Evolutionary conservation across 2,113 vertebrate species (phyloP), one percentile per base, ranked within the genome.

Genomic region (Odocoileus virginianus): DNA sequence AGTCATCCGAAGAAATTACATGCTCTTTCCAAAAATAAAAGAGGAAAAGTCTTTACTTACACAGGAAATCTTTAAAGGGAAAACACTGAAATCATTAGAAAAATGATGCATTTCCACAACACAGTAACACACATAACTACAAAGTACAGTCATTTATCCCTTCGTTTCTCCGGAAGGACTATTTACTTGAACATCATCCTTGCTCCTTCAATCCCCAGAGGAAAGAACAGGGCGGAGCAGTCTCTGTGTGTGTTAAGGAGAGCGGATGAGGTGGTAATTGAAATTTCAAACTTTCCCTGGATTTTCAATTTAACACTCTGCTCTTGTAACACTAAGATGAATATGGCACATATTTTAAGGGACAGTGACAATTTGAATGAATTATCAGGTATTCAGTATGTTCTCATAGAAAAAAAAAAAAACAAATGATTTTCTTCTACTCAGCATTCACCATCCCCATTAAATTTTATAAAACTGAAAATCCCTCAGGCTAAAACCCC

Each of bases 391-490:
- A 8, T n/a, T 96, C 58, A 84, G 58, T 81, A 54, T 57, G 17
- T 82, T 97, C 74, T 60, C 40, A 87, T 0, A 88, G 55, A 21
- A 58, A 86, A 43, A 43, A 88, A 6, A 79, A 79, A 82, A 79
- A 40, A n/a, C 6, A 95, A 67, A 0, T 45, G 36, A 90, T 87
- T 98, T 93, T 60, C 50, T 87, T 74, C 95, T 43, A 71, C 33
- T 97, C 21, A 50, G 43, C 25, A 95, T 74, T 97, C 67, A 83
- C 23, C 92, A 94, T 88, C 33, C 14, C 9, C 40, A 89, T 40
- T 78, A 96, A 90, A 89, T 86, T 92, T 87, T 86, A 88, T 57
- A 84, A 88, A 96, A 50, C n/a, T 87, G 30, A 95, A 97, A 96
- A 60, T 74, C 14, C 27, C 54, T 94, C 87, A 64, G 54, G 40